phyloP scores from a whole-genome alignment of 2,888 invertebrate species.

The Caenorhabditis angaria region DNA sequence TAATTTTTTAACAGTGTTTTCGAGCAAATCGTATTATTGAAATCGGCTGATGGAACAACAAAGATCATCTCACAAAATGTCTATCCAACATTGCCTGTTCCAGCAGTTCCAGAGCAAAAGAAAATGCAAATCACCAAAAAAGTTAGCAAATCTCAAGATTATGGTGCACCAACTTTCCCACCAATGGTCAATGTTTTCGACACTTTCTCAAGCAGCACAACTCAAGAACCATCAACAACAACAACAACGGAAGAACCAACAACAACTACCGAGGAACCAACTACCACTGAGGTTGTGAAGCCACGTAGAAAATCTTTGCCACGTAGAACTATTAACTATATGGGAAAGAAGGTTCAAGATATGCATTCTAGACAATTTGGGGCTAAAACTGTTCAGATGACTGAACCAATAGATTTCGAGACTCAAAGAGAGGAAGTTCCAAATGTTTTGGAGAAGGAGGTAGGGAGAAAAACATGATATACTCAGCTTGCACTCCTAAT shows the following conservation, averaged over 20 bases:
- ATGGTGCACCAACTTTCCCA: constrained; percentile 38
- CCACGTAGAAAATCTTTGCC: constrained; percentile 18
- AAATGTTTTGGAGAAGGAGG: constrained; percentile 35
- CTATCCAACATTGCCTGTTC: constrained; percentile 12
- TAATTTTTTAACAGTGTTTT: constrained; percentile 22
- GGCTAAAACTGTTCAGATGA: constrained; percentile 40
- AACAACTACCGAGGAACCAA: background rate
- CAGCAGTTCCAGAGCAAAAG: background rate
- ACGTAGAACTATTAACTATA: constrained; percentile 29
- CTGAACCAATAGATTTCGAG: constrained; percentile 36
- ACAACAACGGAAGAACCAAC: constrained; percentile 9
- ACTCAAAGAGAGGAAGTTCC: constrained; percentile 31
- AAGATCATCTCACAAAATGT: constrained; percentile 27
- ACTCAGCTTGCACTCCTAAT: background rate
- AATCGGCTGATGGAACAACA: constrained; percentile 27
- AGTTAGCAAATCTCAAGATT: constrained; percentile 24
- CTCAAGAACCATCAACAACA: constrained; percentile 13
- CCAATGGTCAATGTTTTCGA: constrained; percentile 21
- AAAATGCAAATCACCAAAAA: constrained; percentile 22
- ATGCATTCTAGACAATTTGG: constrained; percentile 42
- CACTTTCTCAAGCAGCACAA: background rate
- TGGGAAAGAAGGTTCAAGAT: constrained; percentile 31
- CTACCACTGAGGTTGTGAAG: background rate
- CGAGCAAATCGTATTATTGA: constrained; percentile 36
- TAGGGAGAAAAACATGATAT: constrained; percentile 9